A percentile compares a stretch with the other conserved stretches of the same genome.
These are phyloP conservation scores for Aspidapion aeneum DNA, from an alignment of 2,888 invertebrate genomes.

Conservation along the genomic window DNA sequence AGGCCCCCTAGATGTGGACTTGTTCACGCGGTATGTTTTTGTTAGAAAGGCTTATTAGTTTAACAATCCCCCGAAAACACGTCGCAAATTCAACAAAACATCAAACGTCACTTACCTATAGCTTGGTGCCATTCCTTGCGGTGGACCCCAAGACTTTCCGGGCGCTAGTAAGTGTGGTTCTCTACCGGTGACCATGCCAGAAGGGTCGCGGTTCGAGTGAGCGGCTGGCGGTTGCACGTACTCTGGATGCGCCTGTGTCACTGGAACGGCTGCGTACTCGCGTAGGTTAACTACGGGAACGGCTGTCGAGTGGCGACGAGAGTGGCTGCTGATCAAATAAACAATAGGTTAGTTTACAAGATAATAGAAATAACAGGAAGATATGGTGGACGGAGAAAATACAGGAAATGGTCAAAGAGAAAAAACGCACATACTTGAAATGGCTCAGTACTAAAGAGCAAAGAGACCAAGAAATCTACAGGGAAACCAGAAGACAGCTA, in stretches of 20 bases:
- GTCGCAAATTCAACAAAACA: neutral
- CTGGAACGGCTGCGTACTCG: constrained; percentile 43
- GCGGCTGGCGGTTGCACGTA: constrained; percentile 56
- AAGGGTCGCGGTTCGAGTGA: constrained; percentile 52
- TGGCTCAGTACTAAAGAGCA: no score
- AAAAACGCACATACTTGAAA: no score
- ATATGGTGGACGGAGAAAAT: no score
- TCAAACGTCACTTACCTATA: constrained; percentile 45
- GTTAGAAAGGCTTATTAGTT: no score
- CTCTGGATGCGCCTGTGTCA: constrained; percentile 52
- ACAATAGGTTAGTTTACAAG: no score
- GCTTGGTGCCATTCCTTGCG: constrained; percentile 50
- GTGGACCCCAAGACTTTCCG: constrained; percentile 48
- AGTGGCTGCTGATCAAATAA: constrained; percentile 24
- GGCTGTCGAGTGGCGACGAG: constrained; percentile 43
- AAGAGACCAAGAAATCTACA: no score
- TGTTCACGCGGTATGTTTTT: no score
- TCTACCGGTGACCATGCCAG: constrained; percentile 40
- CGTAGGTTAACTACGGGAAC: constrained; percentile 47
- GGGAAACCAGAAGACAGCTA: no score
- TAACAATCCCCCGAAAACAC: neutral
- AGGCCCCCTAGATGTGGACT: no score
- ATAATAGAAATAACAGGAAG: no score
- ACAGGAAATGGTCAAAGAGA: no score
- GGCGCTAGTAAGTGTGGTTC: constrained; percentile 59